A percentile compares a stretch with the other conserved stretches of the same genome.
Evolutionary conservation across 2,888 invertebrate genomes (phyloP).

Genomic region (Diarsia rubi): DNA sequence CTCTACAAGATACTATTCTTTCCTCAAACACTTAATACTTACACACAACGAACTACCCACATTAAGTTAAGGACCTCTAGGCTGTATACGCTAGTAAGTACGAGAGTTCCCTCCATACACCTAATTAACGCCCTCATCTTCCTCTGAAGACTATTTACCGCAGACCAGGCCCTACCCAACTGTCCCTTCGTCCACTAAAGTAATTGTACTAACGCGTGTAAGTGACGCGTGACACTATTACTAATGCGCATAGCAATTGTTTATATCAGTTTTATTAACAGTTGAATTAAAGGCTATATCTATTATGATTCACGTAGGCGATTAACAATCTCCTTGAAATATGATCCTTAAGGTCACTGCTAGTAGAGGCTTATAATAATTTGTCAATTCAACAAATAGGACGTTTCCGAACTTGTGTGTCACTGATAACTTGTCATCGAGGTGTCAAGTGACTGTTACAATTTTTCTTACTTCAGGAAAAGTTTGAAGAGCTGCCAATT

Average conservation of each 20-base stretch:
- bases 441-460: conserved; percentile 6
- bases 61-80: conserved; percentile 36
- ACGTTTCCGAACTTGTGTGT: background rate
- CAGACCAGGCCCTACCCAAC: conserved; percentile 28
- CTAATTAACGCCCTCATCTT: conserved; percentile 57
- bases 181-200: conserved; percentile 57
- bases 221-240: conserved; percentile 74
- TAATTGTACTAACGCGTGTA: conserved; percentile 75
- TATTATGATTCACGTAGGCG: conserved; percentile 45
- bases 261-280: conserved; percentile 55
- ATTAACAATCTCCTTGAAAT: conserved; percentile 53
- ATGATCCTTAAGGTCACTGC: conserved; percentile 37
- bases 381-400: background rate
- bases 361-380: background rate
- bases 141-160: conserved; percentile 44
- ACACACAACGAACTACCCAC: conserved; percentile 8
- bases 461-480: conserved; percentile 19
- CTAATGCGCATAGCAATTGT: conserved; percentile 61
- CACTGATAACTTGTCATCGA: background rate
- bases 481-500: conserved; percentile 31
- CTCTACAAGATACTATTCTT: background rate
- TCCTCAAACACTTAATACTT: conserved; percentile 3
- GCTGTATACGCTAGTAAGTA: conserved; percentile 27
- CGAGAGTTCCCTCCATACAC: conserved; percentile 31
- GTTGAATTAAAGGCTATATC: conserved; percentile 51